Evolutionary conservation across 2,888 invertebrate genomes (phyloP), one percentile per base, ranked within the genome.

Genomic region (Scaptomyza cyrtandrae): DNA sequence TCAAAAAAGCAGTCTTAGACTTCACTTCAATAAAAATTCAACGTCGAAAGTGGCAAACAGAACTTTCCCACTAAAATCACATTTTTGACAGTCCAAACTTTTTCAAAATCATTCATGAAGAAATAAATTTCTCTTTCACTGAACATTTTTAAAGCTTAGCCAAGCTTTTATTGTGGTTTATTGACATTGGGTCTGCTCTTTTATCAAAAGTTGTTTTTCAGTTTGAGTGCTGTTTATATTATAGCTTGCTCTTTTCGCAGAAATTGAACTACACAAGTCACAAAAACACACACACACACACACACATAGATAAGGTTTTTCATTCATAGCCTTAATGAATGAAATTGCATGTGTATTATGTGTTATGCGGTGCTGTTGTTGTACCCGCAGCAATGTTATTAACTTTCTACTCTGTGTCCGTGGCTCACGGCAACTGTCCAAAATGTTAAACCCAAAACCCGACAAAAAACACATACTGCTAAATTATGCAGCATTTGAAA

Each of bases 401-500:
- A 87, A 85, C 86, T 87, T 81, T 88, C 55, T 43, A 63, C 56
- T 60, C 62, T 46, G 24, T 69, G 56, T 48, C 62, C 46, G 37
- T 59, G 61, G 57, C 55, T 39, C 35, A 27, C n/a, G 56, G 58
- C 61, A 64, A 65, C 56, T 59, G 58, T 63, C 50, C 62, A 59
- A 50, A 56, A 65, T 52, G 58, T 33, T 39, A 60, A 55, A 35
- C 41, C 53, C 41, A 50, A 50, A 71, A 24, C 45, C 41, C 46
- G 3, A 19, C 41, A 33, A 68, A 33, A 68, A 75, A 65, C 79
- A 80, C 77, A 80, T 79, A 76, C 71, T 59, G 45, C 66, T 85
- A 87, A 85, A 89, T 85, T 87, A 85, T 89, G 79, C 88, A 85
- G 69, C 82, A 85, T 85, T 81, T 64, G 71, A 85, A 87, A 85